These are phyloP conservation scores for Geothlypis trichas DNA, from an alignment of 2,113 vertebrate species.

Conservation along the genomic window DNA sequence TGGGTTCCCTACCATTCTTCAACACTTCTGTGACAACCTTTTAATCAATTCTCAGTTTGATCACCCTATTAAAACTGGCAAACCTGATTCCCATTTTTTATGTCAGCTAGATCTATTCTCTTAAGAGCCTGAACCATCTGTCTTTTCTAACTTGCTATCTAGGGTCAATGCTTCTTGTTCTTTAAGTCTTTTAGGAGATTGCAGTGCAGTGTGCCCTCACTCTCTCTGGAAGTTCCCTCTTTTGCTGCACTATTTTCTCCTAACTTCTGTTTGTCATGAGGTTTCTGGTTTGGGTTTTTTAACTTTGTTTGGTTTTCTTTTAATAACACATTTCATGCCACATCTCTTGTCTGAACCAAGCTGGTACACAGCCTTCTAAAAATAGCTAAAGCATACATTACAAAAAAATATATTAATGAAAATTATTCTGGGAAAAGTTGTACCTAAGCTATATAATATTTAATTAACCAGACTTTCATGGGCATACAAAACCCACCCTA, in stretches of 20 bases:
- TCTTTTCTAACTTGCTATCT: background rate
- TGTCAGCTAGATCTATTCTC: background rate
- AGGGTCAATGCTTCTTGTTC: background rate
- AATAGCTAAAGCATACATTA: background rate
- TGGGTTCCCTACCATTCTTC: background rate
- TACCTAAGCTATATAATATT: background rate
- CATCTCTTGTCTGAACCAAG: background rate
- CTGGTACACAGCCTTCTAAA: background rate
- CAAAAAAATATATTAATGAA: background rate
- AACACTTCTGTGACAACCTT: background rate
- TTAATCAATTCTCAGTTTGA: background rate
- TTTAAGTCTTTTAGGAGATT: background rate
- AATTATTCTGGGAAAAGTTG: constrained; percentile 22
- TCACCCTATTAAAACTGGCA: background rate
- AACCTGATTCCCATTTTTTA: background rate
- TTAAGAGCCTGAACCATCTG: background rate
- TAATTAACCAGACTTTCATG: constrained; percentile 3
- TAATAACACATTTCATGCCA: background rate
- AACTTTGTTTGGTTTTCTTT: background rate
- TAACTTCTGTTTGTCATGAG: background rate
- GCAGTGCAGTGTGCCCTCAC: background rate
- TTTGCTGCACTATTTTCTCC: background rate
- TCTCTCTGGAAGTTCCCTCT: background rate
- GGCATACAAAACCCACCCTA: background rate
- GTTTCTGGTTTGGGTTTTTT: background rate